Evolutionary conservation across 1,140 invertebrate genomes (phyloP).

Genomic region (Drosophila ohnishii): DNA sequence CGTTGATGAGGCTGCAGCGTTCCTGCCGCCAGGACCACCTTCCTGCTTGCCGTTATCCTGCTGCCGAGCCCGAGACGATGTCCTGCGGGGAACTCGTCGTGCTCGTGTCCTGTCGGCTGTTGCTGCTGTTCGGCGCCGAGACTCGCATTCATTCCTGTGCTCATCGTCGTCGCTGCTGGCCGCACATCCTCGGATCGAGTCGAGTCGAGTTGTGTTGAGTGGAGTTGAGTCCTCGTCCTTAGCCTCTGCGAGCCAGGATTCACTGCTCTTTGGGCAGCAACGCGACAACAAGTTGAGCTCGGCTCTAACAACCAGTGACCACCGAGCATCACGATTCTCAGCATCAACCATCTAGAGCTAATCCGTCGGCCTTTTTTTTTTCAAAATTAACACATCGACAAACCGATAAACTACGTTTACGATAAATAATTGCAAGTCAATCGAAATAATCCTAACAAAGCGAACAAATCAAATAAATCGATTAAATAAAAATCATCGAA

Average conservation of each 20-base stretch:
- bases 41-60: slow-evolving; percentile 13
- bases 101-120: slow-evolving; percentile 11
- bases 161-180: slow-evolving; percentile 74
- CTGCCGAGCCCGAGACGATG: slow-evolving; percentile 14
- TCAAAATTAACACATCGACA: background rate
- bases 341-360: slow-evolving; percentile 13
- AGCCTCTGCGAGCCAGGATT: slow-evolving; percentile 38
- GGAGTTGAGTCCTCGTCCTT: slow-evolving; percentile 11
- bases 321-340: slow-evolving; percentile 1
- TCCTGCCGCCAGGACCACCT: background rate
- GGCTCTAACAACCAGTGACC: slow-evolving; percentile 24
- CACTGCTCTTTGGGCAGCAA: slow-evolving; percentile 58
- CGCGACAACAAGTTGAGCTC: slow-evolving; percentile 77
- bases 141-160: slow-evolving; percentile 63
- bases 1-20: slow-evolving; percentile 57
- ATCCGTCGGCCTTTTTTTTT: slow-evolving; percentile 4
- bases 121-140: slow-evolving; percentile 8
- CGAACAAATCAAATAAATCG: background rate
- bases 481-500: no score
- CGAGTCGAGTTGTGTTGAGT: slow-evolving; percentile 15
- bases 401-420: background rate
- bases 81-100: slow-evolving; percentile 10
- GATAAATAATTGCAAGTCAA: slow-evolving; percentile 12
- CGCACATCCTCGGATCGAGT: slow-evolving; percentile 52
- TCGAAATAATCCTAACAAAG: background rate